These are phyloP conservation scores for Omphaloscelis lunosa DNA, from an alignment of 2,888 invertebrate species.

Conservation along the genomic window DNA sequence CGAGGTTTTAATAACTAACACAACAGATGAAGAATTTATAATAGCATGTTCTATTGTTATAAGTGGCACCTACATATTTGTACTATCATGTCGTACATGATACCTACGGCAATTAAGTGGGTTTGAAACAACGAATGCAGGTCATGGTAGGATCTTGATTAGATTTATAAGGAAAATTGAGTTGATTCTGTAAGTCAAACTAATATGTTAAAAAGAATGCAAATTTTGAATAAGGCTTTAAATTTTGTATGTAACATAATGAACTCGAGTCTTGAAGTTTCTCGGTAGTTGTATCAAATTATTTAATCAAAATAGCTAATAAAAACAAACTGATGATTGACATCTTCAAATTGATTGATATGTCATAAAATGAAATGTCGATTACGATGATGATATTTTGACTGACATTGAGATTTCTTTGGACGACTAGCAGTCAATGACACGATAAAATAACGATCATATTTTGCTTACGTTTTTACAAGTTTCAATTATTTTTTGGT, in stretches of 20 bases:
- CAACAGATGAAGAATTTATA: slow-evolving; percentile 35
- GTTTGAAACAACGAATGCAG: slow-evolving; percentile 1
- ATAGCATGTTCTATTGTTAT: slow-evolving; percentile 38
- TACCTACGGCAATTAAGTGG: slow-evolving; percentile 15
- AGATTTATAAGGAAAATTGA: not conserved
- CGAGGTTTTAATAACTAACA: slow-evolving; percentile 21
- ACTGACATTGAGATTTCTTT: slow-evolving; percentile 41
- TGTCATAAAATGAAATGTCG: slow-evolving; percentile 6
- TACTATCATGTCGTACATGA: slow-evolving; percentile 11
- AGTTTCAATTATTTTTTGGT: slow-evolving; percentile 36
- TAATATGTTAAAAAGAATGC: no score
- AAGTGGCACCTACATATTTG: slow-evolving; percentile 23
- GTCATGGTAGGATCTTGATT: slow-evolving; percentile 22
- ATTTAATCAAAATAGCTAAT: not conserved
- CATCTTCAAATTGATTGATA: slow-evolving; percentile 7
- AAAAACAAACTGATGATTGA: not conserved
- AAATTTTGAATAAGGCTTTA: not conserved
- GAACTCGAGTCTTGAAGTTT: not conserved
- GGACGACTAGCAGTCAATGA: slow-evolving; percentile 19
- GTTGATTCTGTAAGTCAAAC: not conserved
- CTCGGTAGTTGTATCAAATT: not conserved
- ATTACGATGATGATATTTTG: slow-evolving; percentile 30
- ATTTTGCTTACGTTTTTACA: slow-evolving; percentile 31
- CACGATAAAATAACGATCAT: slow-evolving; percentile 16
- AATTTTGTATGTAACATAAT: not conserved